phyloP scores from a whole-genome alignment of 2,797 vertebrate genomes.

The Tinamus major region DNA sequence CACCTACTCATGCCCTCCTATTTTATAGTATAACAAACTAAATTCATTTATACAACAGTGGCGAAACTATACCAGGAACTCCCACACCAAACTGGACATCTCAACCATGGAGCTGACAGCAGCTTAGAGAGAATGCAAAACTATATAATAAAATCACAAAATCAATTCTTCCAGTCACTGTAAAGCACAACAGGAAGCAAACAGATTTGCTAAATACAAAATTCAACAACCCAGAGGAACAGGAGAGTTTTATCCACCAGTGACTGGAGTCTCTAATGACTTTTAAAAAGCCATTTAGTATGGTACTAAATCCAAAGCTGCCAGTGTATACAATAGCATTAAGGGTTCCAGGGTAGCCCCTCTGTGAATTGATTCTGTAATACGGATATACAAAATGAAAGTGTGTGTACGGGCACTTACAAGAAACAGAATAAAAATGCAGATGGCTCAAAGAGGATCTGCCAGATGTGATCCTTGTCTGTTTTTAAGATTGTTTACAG shows the following conservation, averaged over 20 bases:
- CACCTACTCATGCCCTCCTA: accelerated
- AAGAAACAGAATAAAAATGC: not conserved
- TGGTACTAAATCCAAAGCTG: not conserved
- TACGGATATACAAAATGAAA: not conserved
- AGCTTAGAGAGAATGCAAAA: not conserved
- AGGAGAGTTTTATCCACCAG: not conserved
- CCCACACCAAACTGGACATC: not conserved
- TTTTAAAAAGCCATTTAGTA: not conserved
- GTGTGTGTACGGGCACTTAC: accelerated
- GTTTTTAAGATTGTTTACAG: not conserved
- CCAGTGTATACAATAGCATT: not conserved
- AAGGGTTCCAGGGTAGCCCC: not conserved
- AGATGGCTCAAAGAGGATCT: not conserved
- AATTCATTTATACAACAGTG: not conserved
- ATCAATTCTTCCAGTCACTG: not conserved
- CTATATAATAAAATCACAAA: not conserved
- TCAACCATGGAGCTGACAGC: not conserved
- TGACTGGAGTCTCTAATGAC: not conserved
- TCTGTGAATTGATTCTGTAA: not conserved
- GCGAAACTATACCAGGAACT: not conserved
- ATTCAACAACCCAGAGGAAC: not conserved
- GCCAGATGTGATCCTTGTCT: not conserved
- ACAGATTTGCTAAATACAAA: not conserved
- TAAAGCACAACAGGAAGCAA: not conserved
- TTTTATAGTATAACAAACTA: not conserved